Conservation (phyloP, 35 echinoderm and acorn worm species). For the Apostichopus parvimensis region DNA sequence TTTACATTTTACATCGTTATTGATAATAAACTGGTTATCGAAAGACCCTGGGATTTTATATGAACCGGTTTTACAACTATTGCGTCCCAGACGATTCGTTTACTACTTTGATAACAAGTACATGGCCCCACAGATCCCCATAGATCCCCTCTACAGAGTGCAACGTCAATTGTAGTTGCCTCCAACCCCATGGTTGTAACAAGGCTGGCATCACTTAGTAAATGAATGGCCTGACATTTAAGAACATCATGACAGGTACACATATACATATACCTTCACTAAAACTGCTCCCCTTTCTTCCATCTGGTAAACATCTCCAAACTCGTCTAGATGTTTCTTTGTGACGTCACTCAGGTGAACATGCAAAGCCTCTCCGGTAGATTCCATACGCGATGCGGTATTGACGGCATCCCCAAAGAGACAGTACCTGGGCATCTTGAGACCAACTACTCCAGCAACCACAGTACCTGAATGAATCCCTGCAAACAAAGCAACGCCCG, state of each 20-base stretch:
- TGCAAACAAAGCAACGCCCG: background rate
- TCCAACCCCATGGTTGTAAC: too few species aligned
- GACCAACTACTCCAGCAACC: constrained; percentile 92
- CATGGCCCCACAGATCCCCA: too few species aligned
- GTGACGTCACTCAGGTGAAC: constrained; percentile 89
- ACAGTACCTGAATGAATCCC: constrained; percentile 95
- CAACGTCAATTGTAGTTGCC: too few species aligned
- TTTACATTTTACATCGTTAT: too few species aligned
- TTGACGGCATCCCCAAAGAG: constrained; percentile 98
- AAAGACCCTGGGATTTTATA: too few species aligned
- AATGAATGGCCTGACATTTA: background rate
- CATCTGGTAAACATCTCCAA: constrained; percentile 57
- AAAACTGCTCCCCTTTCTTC: constrained; percentile 61
- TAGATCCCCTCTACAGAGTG: too few species aligned
- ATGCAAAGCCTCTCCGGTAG: constrained; percentile 73
- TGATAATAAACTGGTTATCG: too few species aligned
- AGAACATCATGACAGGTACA: background rate
- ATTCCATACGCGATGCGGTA: constrained; percentile 94
- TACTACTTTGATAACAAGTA: too few species aligned
- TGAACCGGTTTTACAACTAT: too few species aligned
- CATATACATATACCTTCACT: constrained; percentile 68
- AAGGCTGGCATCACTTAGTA: background rate
- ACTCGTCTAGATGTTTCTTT: constrained; percentile 58
- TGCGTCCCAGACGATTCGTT: too few species aligned
- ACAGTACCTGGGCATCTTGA: constrained; percentile 98